Evolutionary conservation across 2,113 vertebrate genomes (phyloP), one percentile per base, ranked within the genome.

Genomic region (Chloroceryle aenea): DNA sequence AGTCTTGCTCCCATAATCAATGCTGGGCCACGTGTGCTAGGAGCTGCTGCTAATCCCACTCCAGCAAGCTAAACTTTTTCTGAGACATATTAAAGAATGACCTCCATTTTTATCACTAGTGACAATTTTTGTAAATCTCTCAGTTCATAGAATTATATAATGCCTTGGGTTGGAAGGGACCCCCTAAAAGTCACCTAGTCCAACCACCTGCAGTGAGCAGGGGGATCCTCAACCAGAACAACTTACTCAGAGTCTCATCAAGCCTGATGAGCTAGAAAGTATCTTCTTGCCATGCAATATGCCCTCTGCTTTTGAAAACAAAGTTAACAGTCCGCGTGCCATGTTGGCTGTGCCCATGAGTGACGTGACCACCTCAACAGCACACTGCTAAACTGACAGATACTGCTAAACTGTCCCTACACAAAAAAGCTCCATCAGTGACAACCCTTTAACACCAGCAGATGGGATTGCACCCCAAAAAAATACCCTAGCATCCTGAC

Each of bases 11-110:
- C 19, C 26, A 48, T 25, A 48, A 50, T 12, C 27, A 48, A 67
- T 3, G 6, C 0, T 18, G 22, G 17, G 27, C 45, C 10, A 20
- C 7, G 15, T 0, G 0, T 14, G 22, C 8, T 21, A 66, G 19
- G 9, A 78, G 29, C 10, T 38, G 64, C 32, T 32, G 76, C 55
- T 71, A 81, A 84, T 34, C 10, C 19, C 38, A 58, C 36, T 53
- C 64, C 56, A 50, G 73, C 15, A 89, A 97, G 23, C 17, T 66
- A 11, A 66, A 67, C 25, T 29, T 53, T 42, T 86, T 38, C 48
- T 50, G 22, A 79, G 32, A 26, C 10, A 9, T 43, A 72, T 14
- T 52, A 23, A 84, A 73, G 32, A 72, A 58, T n/a, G 2, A 77
- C 43, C 7, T 87, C 52, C 25, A 52, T 22, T 9, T 36, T 88